Evolutionary conservation across 2,113 vertebrate genomes (phyloP), one percentile per base, ranked within the genome.

Genomic region (Hiodon alosoides): DNA sequence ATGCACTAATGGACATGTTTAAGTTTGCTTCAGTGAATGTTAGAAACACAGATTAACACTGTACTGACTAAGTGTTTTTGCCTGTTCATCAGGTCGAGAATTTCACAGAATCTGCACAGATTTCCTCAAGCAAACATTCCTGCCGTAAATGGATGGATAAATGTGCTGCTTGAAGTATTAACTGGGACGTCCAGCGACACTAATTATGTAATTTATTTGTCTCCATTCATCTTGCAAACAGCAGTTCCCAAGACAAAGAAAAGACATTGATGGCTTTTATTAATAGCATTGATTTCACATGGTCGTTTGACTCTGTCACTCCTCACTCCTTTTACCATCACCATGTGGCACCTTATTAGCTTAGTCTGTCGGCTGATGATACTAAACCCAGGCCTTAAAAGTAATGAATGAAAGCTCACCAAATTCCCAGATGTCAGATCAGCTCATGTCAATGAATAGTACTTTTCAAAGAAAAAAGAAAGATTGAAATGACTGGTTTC

Each of bases 221-320:
- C 54, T 13, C 7, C 54, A 4, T 71, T 54, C 5, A 48, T 48
- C 46, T 55, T 14, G 17, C 13, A 16, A 5, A 16, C 61, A 3
- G 16, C 7, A 10, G 7, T n/a, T 51, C 67, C 53, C 71, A 75
- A 76, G n/a, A 57, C 69, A 62, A 58, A 69, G 58, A 47, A n/a
- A 51, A 47, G 11, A 8, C 55, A 72, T 31, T 7, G 54, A 71
- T 67, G 59, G 48, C 67, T 60, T 55, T 72, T 31, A 31, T 31
- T 76, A 64, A 79, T 47, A 70, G 69, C 65, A 79, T 80, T 71
- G 70, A 78, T 82, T 79, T 82, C 77, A 74, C 77, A 67, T 64
- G 58, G 72, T 74, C 72, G 77, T 74, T 83, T 74, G 69, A 69
- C 78, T 72, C n/a, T 16, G 66, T 64, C 14, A 71, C 14, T 77